Evolutionary conservation across 1,140 invertebrate species (phyloP), one percentile per base, ranked within the genome.

Genomic region (Antheraea pernyi): DNA sequence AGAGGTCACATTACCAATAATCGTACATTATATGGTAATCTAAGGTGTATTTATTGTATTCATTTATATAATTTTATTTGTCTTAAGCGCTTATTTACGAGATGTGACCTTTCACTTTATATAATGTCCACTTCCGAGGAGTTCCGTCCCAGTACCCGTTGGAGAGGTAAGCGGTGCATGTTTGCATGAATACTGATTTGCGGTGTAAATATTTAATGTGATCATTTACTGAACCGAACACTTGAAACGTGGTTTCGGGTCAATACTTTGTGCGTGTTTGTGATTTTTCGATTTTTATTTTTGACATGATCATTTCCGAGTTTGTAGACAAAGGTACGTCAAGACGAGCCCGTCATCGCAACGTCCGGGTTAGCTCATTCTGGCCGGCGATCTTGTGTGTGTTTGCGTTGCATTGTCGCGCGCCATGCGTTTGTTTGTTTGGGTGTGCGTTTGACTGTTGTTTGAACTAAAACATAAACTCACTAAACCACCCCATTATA

Each of bases 331-430:
- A 53, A 64, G 70, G 72, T 76, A 73, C 79, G 79, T 75, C 76
- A 70, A 73, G 77, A 70, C 72, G 69, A 73, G 74, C 67, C 70
- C 62, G 48, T 75, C 65, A 63, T 69, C 73, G 69, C 46, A 53
- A 53, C 46, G 11, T n/a, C 13, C 46, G 46, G 46, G 46, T 53
- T 53, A 90, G 88, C 86, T 91, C 88, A 88, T 68, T 83, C 90
- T 92, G 90, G 90, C 85, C 90, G 88, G 86, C 80, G 88, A 84
- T 91, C 67, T 88, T 88, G 88, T 91, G 89, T 91, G 88, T 91
- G 85, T 86, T n/a, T 86, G 86, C 78, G 84, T 85, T 83, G 82
- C 80, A 73, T 77, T 83, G 81, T 84, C 72, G 83, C 82, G 83
- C 84, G 79, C 80, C 85, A 37, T 22, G 70, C 77, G 76, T 71